Conservation (phyloP, 2,113 vertebrate genomes). For the Paedocypris sp. region DNA sequence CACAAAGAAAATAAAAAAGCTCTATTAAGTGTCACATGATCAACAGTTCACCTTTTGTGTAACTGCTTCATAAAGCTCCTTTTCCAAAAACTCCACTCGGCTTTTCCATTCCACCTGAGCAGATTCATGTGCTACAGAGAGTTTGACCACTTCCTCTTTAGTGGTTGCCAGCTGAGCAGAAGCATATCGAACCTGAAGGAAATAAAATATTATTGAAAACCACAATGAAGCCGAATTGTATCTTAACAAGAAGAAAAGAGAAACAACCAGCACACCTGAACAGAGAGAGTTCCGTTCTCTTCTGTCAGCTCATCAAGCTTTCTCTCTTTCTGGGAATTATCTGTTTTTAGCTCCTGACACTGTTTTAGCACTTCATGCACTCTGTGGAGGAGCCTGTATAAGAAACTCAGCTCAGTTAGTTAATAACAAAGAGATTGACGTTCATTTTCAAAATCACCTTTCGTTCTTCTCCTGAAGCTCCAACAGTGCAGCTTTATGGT, state of each 20-base stretch:
- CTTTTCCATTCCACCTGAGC: conserved; percentile 51
- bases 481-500: conserved; percentile 55
- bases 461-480: conserved; percentile 67
- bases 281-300: conserved; percentile 70
- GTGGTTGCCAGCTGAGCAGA: conserved; percentile 57
- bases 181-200: conserved; percentile 60
- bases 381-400: conserved; percentile 55
- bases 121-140: conserved; percentile 56
- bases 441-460: too few species aligned
- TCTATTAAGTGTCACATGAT: too few species aligned
- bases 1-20: background rate
- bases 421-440: too few species aligned
- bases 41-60: too few species aligned
- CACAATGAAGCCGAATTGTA: background rate
- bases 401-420: too few species aligned
- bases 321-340: conserved; percentile 67
- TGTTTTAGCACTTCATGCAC: conserved; percentile 67
- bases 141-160: conserved; percentile 59
- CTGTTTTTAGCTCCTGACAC: conserved; percentile 68
- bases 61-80: conserved; percentile 46
- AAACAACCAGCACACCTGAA: conserved; percentile 50
- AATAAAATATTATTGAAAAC: background rate
- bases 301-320: conserved; percentile 65
- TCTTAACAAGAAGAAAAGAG: background rate
- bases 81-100: conserved; percentile 54